Evolutionary conservation across 2,888 invertebrate genomes (phyloP).

Genomic region (Yponomeuta sedellus): DNA sequence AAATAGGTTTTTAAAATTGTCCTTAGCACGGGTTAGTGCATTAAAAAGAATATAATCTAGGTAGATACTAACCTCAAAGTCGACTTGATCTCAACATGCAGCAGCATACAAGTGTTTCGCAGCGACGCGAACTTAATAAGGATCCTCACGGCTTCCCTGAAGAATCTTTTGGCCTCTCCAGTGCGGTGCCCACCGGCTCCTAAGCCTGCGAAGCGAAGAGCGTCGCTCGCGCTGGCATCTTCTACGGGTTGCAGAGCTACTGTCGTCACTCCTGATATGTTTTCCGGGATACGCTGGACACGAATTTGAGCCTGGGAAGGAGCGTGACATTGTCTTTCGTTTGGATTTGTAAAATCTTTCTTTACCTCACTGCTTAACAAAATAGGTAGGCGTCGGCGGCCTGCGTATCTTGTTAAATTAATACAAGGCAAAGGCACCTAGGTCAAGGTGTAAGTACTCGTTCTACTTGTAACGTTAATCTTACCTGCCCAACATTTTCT

Average conservation of each 20-base stretch:
- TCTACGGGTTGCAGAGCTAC: conserved; percentile 54
- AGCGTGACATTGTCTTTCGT: background rate
- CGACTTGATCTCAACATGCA: conserved; percentile 53
- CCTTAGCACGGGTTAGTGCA: no score
- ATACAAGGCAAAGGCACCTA: no score
- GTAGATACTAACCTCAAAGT: conserved; percentile 48
- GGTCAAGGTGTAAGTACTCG: no score
- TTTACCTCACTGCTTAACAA: no score
- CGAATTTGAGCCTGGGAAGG: conserved; percentile 56
- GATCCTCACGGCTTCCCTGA: conserved; percentile 52
- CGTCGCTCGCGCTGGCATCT: conserved; percentile 47
- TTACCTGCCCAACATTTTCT: conserved; percentile 64
- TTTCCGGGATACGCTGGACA: conserved; percentile 54
- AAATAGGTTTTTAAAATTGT: no score
- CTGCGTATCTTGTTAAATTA: no score
- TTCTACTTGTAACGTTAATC: background rate
- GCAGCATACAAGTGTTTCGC: conserved; percentile 53
- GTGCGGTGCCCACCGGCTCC: conserved; percentile 65
- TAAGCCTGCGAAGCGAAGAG: conserved; percentile 54
- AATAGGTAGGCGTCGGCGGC: no score
- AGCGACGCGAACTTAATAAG: conserved; percentile 71
- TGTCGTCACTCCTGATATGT: conserved; percentile 62
- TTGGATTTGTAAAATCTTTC: background rate
- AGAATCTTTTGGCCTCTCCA: conserved; percentile 58
- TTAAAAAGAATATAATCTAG: no score